phyloP scores from a whole-genome alignment of 2,797 vertebrate genomes.

The Amblyraja radiata region DNA sequence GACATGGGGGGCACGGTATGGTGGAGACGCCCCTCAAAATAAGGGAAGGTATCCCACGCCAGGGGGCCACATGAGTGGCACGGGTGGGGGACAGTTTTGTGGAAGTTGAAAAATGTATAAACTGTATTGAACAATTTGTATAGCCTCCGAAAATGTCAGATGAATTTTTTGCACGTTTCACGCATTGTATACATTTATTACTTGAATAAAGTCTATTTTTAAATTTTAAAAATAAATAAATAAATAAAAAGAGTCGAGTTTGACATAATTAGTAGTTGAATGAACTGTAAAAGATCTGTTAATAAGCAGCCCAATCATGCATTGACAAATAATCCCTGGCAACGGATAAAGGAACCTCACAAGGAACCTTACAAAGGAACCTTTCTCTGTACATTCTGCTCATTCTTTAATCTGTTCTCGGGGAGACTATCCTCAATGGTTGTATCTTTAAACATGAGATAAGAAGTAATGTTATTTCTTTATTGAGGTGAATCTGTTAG shows the following conservation, averaged over 20 bases:
- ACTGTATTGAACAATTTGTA: too few species aligned
- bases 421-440: not conserved
- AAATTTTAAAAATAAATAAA: too few species aligned
- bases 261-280: not conserved
- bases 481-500: not conserved
- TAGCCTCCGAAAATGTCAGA: too few species aligned
- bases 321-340: not conserved
- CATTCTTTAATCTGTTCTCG: not conserved
- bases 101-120: too few species aligned
- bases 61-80: too few species aligned
- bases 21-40: too few species aligned
- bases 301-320: not conserved
- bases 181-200: too few species aligned
- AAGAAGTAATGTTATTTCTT: not conserved
- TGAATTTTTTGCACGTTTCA: too few species aligned
- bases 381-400: not conserved
- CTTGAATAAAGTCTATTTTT: too few species aligned
- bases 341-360: not conserved
- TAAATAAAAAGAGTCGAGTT: not conserved
- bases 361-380: not conserved
- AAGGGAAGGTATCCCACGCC: too few species aligned
- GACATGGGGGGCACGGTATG: too few species aligned
- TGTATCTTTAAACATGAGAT: not conserved
- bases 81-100: too few species aligned
- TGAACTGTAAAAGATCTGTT: not conserved